These are phyloP conservation scores for Catharus ustulatus DNA, from an alignment of 2,797 vertebrate species.

Conservation along the genomic window DNA sequence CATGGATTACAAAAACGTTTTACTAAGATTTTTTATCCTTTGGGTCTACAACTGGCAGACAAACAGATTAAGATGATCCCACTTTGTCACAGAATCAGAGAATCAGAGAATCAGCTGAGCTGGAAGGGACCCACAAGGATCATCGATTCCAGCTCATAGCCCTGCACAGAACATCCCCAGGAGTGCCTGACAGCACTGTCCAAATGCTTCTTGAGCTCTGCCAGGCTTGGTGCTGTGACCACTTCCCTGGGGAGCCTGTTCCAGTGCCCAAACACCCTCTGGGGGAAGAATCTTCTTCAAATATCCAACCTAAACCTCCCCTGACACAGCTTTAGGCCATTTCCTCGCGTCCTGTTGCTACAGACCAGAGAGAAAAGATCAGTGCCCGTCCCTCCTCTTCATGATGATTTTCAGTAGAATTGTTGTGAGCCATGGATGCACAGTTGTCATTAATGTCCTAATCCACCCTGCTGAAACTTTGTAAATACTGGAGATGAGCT, in stretches of 20 bases:
- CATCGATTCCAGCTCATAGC: background rate
- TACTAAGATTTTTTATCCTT: background rate
- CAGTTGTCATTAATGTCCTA: background rate
- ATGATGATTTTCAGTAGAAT: background rate
- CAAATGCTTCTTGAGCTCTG: too few species aligned
- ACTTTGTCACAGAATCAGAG: background rate
- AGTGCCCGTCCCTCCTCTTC: background rate
- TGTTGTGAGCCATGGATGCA: background rate
- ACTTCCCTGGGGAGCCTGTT: too few species aligned
- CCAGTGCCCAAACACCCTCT: too few species aligned
- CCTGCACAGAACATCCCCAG: background rate
- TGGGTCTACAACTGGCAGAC: background rate
- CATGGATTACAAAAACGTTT: background rate
- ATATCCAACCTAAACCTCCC: background rate
- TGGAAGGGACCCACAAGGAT: background rate
- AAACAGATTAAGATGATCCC: background rate
- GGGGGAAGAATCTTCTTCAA: too few species aligned
- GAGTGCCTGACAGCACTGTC: too few species aligned
- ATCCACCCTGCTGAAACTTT: background rate
- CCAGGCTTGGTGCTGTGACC: too few species aligned
- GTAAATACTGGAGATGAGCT: background rate
- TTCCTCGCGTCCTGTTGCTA: accelerated
- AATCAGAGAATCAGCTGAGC: background rate
- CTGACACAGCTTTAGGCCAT: background rate
- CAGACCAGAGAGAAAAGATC: background rate